Evolutionary conservation across 2,888 invertebrate genomes (phyloP).

Genomic region (Acronicta leporina): DNA sequence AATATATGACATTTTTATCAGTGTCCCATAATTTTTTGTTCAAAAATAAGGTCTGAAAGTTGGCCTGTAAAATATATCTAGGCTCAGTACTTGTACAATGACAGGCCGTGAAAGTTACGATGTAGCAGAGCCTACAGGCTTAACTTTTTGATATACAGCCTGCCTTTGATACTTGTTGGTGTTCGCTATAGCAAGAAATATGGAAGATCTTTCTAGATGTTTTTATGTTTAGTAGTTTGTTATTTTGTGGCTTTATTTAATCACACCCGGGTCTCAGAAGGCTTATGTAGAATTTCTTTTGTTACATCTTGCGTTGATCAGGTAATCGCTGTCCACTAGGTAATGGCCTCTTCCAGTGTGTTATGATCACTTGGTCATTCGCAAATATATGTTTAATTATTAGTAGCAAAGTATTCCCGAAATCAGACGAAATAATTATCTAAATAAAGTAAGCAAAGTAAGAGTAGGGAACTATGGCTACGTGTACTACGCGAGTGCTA

Average conservation of each 20-base stretch:
- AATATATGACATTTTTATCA: constrained; percentile 5
- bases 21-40: constrained; percentile 16
- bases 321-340: too few relatives aligned
- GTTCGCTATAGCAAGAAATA: constrained; percentile 41
- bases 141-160: constrained; percentile 50
- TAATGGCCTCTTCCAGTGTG: too few relatives aligned
- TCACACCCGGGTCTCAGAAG: too few relatives aligned
- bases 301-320: too few relatives aligned
- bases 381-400: too few relatives aligned
- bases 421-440: too few relatives aligned
- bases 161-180: constrained; percentile 38
- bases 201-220: constrained; percentile 4
- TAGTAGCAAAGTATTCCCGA: too few relatives aligned
- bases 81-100: constrained; percentile 38
- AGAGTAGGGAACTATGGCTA: too few relatives aligned
- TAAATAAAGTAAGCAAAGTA: too few relatives aligned
- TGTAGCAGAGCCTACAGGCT: constrained; percentile 36
- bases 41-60: constrained; percentile 18
- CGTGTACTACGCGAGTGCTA: constrained; percentile 6
- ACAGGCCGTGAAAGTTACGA: constrained; percentile 37
- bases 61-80: constrained; percentile 27
- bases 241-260: too few relatives aligned
- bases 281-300: too few relatives aligned
- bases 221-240: constrained; percentile 16
- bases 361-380: too few relatives aligned